Evolutionary conservation across 2,888 invertebrate species (phyloP), one percentile per base, ranked within the genome.

Genomic region (Minunthozetes semirufus): DNA sequence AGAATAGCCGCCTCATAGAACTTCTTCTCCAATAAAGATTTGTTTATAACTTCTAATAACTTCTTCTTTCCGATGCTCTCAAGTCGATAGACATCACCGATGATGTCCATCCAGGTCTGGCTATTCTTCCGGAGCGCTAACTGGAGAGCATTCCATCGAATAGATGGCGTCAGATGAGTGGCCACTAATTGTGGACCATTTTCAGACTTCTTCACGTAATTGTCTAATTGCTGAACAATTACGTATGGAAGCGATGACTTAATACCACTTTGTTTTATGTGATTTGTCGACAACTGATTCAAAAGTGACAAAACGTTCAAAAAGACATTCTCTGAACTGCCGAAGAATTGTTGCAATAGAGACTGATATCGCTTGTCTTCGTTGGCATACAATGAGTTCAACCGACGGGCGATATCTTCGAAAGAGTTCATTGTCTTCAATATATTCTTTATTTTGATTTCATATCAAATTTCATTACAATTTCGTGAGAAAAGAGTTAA

Each of bases 51-150:
- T 6, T n/a, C 38, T 8, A 66, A 33, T 33, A 66, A 29, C 22
- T 38, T n/a, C 15, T n/a, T 3, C 1, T 15, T 15, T 5, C 1
- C 11, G 9, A 66, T 38, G 19, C 33, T 38, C 22, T 66, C 38
- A 3, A 66, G 63, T 8, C 38, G 63, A 19, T 27, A 66, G 5
- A 66, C 63, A 19, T 66, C 63, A 1, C n/a, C 33, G 15, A 66
- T 19, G 8, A 66, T 38, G 63, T 66, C 63, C 27, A 66, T 66
- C 63, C 63, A 66, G 33, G 63, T 66, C 63, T 66, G 33, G 19
- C 38, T 66, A n/a, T 33, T 38, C 63, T 38, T 66, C 19, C 27
- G n/a, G 2, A 66, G 17, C 11, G 63, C 63, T 0, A 66, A 66
- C 1, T 66, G 17, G 1, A 66, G 11, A 3, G 63, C 63, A 33